A percentile compares a stretch with the other conserved stretches of the same genome.
phyloP scores from a whole-genome alignment of 1,140 invertebrate genomes.

The Calliopsis andreniformis region DNA sequence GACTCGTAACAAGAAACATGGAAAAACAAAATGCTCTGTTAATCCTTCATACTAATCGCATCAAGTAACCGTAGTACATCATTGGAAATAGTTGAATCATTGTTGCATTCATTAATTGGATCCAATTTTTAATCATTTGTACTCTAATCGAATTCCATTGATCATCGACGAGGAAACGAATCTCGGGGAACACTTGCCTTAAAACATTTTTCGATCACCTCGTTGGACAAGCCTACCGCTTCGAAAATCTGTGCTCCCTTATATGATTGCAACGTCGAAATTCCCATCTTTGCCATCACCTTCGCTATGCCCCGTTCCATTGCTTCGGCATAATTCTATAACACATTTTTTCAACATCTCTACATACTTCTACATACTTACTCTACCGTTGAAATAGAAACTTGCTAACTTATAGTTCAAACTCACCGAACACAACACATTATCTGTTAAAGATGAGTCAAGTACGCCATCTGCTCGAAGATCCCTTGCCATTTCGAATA shows the following conservation, averaged over 20 bases:
- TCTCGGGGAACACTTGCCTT: slow-evolving; percentile 80
- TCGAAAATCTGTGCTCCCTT: slow-evolving; percentile 99
- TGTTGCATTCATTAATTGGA: slow-evolving; percentile 69
- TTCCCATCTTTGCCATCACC: slow-evolving; percentile 99
- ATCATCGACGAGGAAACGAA: too few species aligned
- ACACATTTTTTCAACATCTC: background rate
- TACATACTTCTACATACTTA: too few species aligned
- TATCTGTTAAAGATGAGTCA: slow-evolving; percentile 88
- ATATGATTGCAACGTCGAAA: slow-evolving; percentile 99
- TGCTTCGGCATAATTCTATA: slow-evolving; percentile 86
- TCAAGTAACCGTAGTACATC: slow-evolving; percentile 30
- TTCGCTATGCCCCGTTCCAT: slow-evolving; percentile 92
- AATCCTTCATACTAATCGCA: too few species aligned
- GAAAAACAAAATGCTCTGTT: too few species aligned
- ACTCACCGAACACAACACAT: slow-evolving; percentile 91
- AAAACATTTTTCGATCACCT: slow-evolving; percentile 98
- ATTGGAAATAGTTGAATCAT: slow-evolving; percentile 47
- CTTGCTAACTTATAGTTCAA: too few species aligned
- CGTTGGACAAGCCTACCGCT: slow-evolving; percentile 95
- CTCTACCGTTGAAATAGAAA: too few species aligned
- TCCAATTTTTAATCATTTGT: slow-evolving; percentile 71
- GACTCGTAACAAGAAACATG: background rate
- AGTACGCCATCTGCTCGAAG: slow-evolving; percentile 92
- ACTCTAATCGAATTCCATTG: slow-evolving; percentile 3
- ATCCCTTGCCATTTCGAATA: slow-evolving; percentile 94